Base-by-base conservation (phyloP, 2,113 vertebrate genomes). In the Aegotheles bennettii region DNA sequence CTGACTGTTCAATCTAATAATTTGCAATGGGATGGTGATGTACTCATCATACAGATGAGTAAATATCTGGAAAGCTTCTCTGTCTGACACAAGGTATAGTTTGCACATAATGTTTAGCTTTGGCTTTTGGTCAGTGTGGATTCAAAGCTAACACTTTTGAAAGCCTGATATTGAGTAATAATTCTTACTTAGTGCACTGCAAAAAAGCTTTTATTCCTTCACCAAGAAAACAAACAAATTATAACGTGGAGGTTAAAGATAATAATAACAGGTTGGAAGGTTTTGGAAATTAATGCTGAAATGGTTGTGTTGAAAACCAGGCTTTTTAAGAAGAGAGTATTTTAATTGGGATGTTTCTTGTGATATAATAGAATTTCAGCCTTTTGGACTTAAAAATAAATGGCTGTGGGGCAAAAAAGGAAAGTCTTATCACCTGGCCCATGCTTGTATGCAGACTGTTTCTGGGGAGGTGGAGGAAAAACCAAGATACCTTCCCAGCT, bases 331-430 rank as follows among this genome's bases (percentile, higher is more conserved):
- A 70, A 36, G 9, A 64, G 3, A 40, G 6, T 31, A 5, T 28
- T 6, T 18, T 65, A 29, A 8, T 50, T 59, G 4, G 11, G 38
- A 17, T 28, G 16, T 28, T 59, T 74, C 8, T 40, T 35, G 10
- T 19, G 35, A 18, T 48, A 5, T 8, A 48, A 13, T 24, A 51
- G 23, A 26, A 10, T 8, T 65, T 51, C 16, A 64, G 16, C 25
- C 13, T 29, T 51, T 12, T n/a, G 40, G 15, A 36, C 6, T 40
- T 81, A 5, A 79, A 61, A 84, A 54, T 47, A 63, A 61, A 57
- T 47, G 1, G 3, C 6, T 0, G 0, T 11, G 5, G 28, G 7
- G 31, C 33, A 31, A n/a, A 11, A 1, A 6, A 26, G n/a, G n/a
- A n/a, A n/a, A 29, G 12, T 63, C 16, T 40, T 33, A 16, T 1